Percentiles rank a stretch among this genome's conserved stretches.
phyloP scores from a whole-genome alignment of 2,888 invertebrate species.

The Drosophila niveifrons region DNA sequence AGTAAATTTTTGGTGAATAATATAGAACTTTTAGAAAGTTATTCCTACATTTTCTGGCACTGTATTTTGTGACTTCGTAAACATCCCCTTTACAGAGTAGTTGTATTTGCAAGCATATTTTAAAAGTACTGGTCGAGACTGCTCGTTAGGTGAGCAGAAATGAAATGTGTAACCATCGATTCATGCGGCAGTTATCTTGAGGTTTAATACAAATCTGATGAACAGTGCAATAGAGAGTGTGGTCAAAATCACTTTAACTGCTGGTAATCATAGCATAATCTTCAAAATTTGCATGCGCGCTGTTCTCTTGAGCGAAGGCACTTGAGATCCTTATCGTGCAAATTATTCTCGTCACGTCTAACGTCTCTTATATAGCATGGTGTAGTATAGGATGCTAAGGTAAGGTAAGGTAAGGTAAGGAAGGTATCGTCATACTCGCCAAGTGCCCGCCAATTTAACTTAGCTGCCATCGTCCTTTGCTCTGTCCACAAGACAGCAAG shows the following conservation, averaged over 20 bases:
- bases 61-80: neutral
- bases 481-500: constrained; percentile 25
- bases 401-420: neutral
- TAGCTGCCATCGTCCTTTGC: constrained; percentile 23
- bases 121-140: neutral
- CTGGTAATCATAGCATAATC: constrained; percentile 83
- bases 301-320: constrained; percentile 61
- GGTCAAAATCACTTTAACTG: constrained; percentile 73
- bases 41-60: no score
- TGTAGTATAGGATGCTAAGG: neutral
- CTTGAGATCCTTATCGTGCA: constrained; percentile 80
- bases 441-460: constrained; percentile 71
- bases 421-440: constrained; percentile 52
- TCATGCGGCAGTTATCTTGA: constrained; percentile 22
- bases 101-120: neutral
- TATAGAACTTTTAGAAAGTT: neutral
- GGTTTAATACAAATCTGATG: constrained; percentile 12
- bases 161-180: constrained; percentile 26
- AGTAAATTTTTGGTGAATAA: neutral
- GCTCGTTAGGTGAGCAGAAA: constrained; percentile 2
- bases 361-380: constrained; percentile 50
- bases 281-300: constrained; percentile 83
- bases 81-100: neutral
- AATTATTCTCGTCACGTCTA: constrained; percentile 84
- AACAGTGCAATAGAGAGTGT: constrained; percentile 20